These are phyloP conservation scores for Bombus fervidus DNA, from an alignment of 1,140 invertebrate genomes.

Conservation along the genomic window DNA sequence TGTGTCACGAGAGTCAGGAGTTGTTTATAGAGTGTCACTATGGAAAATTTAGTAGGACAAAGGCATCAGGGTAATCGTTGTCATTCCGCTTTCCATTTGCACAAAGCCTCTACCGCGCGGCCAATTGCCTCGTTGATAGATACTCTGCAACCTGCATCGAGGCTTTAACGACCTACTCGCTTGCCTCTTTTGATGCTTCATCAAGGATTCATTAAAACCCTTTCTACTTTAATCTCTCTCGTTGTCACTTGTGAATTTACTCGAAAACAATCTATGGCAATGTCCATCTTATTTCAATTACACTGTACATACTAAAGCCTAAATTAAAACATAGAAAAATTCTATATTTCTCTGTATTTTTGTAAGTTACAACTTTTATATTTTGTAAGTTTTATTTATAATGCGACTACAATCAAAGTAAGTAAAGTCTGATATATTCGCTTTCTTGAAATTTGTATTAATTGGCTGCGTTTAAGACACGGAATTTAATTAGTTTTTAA, in stretches of 20 bases:
- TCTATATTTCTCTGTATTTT: background rate
- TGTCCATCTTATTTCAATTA: conserved; percentile 14
- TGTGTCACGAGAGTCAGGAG: background rate
- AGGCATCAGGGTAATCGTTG: conserved; percentile 36
- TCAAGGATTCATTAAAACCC: conserved; percentile 57
- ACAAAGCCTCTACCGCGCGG: conserved; percentile 33
- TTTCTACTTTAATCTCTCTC: conserved; percentile 30
- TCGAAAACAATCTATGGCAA: background rate
- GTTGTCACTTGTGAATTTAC: conserved; percentile 13
- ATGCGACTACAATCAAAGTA: too few relatives aligned
- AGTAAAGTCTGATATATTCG: too few relatives aligned
- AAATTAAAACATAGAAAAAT: background rate
- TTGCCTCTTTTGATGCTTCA: conserved; percentile 46
- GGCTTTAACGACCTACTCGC: conserved; percentile 43
- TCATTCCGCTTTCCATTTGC: conserved; percentile 49
- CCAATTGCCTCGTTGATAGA: conserved; percentile 61
- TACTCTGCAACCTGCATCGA: conserved; percentile 42
- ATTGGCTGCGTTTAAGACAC: background rate
- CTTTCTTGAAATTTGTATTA: too few relatives aligned
- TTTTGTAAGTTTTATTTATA: too few relatives aligned
- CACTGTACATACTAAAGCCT: background rate
- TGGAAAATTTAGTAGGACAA: conserved; percentile 31
- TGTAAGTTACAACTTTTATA: too few relatives aligned
- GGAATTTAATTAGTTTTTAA: background rate
- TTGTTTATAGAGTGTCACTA: conserved; percentile 9